Evolutionary conservation across 2,113 vertebrate genomes (phyloP), one percentile per base, ranked within the genome.

Genomic region (Epinephelus fuscoguttatus): DNA sequence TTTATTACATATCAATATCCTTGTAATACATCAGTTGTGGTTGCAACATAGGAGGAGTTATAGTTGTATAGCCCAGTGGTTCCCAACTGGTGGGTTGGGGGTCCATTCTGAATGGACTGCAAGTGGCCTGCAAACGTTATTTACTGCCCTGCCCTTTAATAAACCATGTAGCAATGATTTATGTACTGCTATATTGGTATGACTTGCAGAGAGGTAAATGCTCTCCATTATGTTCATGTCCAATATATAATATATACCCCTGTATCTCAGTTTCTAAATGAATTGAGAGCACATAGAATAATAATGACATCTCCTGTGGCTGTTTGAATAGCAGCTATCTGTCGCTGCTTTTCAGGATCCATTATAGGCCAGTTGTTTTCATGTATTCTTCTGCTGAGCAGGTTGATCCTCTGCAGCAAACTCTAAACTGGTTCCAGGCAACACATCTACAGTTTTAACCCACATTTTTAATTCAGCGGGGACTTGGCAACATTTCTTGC

Each of bases 401-500:
- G 25, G 13, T 61, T 15, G 7, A 56, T 59, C 14, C 17, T 6
- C 40, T 42, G 37, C 2, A 25, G 21, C 37, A 42, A 42, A 59
- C 23, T 69, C 8, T 21, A 15, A 47, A 15, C 15, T n/a, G 42
- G 10, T 70, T 72, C 79, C 40, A 75, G 45, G 60, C 27, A 73
- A 53, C 61, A 55, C 55, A 64, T 77, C n/a, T 42, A 56, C 33
- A 42, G 14, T 63, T 52, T 56, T 13, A 78, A 70, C 23, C n/a
- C 17, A 37, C 25, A 49, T 53, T 72, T 12, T 79, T 40, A 37
- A 75, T 56, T 60, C 23, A 68, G 77, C 50, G n/a, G 70, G 50
- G 56, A 80, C 57, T 67, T 81, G 84, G 77, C 78, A 74, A 21
- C 70, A n/a, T 15, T 42, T 19, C 61, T 10, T 70, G 19, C 77